phyloP scores from a whole-genome alignment of 2,797 vertebrate species.

The Sebastes steindachneri region DNA sequence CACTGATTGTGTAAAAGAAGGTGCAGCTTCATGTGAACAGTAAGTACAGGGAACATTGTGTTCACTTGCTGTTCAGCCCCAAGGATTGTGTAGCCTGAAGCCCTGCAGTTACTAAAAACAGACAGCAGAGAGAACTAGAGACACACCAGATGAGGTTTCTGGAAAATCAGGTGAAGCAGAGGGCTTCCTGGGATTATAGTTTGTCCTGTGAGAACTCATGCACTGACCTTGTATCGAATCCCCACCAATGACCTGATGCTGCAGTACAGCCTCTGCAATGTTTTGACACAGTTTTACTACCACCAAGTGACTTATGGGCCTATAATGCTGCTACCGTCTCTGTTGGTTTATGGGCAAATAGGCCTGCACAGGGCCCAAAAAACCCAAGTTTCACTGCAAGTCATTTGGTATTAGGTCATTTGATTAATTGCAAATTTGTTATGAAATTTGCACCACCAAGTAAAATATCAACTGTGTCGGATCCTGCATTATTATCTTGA shows the following conservation, averaged over 20 bases:
- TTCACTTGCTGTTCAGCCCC: slow-evolving; percentile 1
- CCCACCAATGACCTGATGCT: background rate
- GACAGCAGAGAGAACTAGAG: slow-evolving; percentile 60
- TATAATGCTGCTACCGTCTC: background rate
- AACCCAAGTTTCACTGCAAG: background rate
- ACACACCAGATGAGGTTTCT: background rate
- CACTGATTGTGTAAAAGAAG: background rate
- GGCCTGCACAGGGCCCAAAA: background rate
- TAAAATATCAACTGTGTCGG: background rate
- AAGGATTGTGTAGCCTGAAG: background rate
- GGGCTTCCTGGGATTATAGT: background rate
- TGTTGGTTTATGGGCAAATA: background rate
- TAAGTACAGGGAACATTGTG: slow-evolving; percentile 26
- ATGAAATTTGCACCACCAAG: background rate
- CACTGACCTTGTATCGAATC: background rate
- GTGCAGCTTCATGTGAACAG: background rate
- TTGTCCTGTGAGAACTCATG: background rate
- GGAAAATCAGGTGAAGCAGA: background rate
- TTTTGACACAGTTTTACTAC: background rate
- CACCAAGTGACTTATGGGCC: background rate
- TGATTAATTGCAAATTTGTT: background rate
- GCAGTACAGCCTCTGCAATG: background rate
- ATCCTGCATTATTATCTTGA: background rate
- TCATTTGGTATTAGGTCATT: background rate
- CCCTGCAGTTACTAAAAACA: slow-evolving; percentile 24